Conservation (phyloP, 2,113 vertebrate species). For the Laticauda laticaudata region DNA sequence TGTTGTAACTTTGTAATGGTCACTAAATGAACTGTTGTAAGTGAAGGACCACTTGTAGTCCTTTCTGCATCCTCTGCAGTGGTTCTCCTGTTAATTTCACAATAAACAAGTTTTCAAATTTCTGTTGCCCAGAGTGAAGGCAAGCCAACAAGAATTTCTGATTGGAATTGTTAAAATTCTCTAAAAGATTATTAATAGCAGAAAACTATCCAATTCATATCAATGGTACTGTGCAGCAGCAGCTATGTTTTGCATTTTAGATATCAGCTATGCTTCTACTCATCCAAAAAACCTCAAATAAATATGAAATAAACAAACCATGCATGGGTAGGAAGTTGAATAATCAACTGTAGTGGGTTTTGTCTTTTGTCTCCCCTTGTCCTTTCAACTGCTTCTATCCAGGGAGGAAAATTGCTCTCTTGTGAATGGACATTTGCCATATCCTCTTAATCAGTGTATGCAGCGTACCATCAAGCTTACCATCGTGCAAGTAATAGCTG, state of each 20-base stretch:
- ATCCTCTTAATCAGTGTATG: slow-evolving; percentile 69
- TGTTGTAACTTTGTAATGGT: too few relatives aligned
- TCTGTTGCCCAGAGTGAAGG: too few relatives aligned
- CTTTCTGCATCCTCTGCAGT: neutral
- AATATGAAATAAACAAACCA: neutral
- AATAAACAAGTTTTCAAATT: neutral
- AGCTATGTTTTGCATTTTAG: slow-evolving; percentile 33
- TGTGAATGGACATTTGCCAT: slow-evolving; percentile 58
- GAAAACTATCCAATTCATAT: neutral
- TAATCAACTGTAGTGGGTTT: neutral
- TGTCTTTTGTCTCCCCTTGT: slow-evolving; percentile 29
- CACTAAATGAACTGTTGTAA: too few relatives aligned
- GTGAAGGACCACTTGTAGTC: neutral
- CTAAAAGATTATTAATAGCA: neutral
- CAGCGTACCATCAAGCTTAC: slow-evolving; percentile 53
- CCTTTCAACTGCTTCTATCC: slow-evolving; percentile 47
- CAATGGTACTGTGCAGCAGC: neutral
- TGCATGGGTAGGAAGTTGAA: neutral
- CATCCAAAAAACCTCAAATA: neutral
- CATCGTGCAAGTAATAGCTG: slow-evolving; percentile 62
- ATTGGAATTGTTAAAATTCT: neutral
- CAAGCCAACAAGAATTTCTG: neutral
- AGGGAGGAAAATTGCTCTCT: slow-evolving; percentile 68
- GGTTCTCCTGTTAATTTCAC: neutral
- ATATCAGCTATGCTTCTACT: slow-evolving; percentile 36